These are phyloP conservation scores for Eupithecia abbreviata DNA, from an alignment of 2,888 invertebrate species.

Conservation along the genomic window DNA sequence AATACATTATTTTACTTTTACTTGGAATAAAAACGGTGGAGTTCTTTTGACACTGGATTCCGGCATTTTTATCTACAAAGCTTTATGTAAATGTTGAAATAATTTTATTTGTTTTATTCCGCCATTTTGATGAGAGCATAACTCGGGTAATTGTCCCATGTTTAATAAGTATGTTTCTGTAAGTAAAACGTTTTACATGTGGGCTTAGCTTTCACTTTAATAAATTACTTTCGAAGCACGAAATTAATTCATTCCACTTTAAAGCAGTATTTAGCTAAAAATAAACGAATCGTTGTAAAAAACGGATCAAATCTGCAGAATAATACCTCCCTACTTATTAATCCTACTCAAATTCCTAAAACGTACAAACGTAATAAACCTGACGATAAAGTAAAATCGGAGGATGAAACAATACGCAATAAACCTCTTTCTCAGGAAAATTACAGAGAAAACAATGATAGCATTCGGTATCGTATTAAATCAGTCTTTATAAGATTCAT, in stretches of 20 bases:
- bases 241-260: conserved; percentile 10
- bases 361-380: conserved; percentile 44
- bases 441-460: conserved; percentile 59
- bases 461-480: conserved; percentile 62
- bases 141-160: conserved; percentile 40
- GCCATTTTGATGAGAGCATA: conserved; percentile 47
- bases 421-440: conserved; percentile 48
- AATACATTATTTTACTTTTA: conserved; percentile 36
- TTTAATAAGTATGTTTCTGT: conserved; percentile 38
- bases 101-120: conserved; percentile 55
- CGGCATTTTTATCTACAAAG: conserved; percentile 55
- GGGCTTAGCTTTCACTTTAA: conserved; percentile 22
- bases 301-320: conserved; percentile 15
- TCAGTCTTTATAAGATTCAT: conserved; percentile 81
- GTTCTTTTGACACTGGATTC: conserved; percentile 53
- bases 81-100: conserved; percentile 56
- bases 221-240: conserved; percentile 16
- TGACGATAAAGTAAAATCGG: conserved; percentile 44
- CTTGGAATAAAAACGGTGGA: conserved; percentile 50
- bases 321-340: conserved; percentile 31
- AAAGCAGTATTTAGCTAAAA: not conserved
- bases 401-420: conserved; percentile 48
- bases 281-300: not conserved
- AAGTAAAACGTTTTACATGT: conserved; percentile 36
- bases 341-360: conserved; percentile 44